Evolutionary conservation across 2,888 invertebrate genomes (phyloP).

Genomic region (Alentia gelatinosa): DNA sequence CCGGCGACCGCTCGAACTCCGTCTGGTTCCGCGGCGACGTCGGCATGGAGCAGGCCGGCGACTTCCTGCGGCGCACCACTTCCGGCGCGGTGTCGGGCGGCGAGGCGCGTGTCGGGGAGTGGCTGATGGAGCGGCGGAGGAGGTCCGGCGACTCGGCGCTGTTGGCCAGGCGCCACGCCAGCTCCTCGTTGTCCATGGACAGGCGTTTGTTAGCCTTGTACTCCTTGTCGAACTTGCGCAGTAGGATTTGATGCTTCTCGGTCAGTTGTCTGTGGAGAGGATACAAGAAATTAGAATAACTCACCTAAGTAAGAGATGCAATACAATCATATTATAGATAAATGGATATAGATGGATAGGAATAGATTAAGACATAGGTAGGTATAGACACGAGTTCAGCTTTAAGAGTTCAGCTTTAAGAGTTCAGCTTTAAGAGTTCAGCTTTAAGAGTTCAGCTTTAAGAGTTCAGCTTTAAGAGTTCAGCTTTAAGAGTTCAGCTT

Average conservation of each 20-base stretch:
- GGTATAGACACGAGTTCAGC: too few species aligned
- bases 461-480: too few species aligned
- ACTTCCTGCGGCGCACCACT: constrained; percentile 17
- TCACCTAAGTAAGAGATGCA: too few species aligned
- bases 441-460: too few species aligned
- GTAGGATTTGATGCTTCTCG: constrained; percentile 87
- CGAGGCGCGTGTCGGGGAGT: constrained; percentile 56
- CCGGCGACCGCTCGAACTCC: constrained; percentile 36
- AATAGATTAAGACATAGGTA: too few species aligned
- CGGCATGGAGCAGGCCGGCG: constrained; percentile 37
- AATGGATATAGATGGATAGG: too few species aligned
- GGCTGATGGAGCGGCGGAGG: constrained; percentile 58
- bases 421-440: too few species aligned
- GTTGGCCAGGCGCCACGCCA: constrained; percentile 91
- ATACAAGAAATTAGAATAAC: not conserved
- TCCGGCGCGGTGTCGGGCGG: constrained; percentile 5
- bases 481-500: too few species aligned
- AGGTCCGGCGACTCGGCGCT: constrained; percentile 56
- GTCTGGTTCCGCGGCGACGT: constrained; percentile 39
- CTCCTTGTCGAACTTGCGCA: constrained; percentile 86
- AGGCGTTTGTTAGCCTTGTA: constrained; percentile 89
- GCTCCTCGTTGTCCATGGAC: constrained; percentile 90
- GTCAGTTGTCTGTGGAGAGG: constrained; percentile 83
- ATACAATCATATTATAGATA: too few species aligned
- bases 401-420: too few species aligned